A percentile compares a stretch with the other conserved stretches of the same genome.
phyloP scores from a whole-genome alignment of 2,888 invertebrate genomes.

The Cheilosia impressa region DNA sequence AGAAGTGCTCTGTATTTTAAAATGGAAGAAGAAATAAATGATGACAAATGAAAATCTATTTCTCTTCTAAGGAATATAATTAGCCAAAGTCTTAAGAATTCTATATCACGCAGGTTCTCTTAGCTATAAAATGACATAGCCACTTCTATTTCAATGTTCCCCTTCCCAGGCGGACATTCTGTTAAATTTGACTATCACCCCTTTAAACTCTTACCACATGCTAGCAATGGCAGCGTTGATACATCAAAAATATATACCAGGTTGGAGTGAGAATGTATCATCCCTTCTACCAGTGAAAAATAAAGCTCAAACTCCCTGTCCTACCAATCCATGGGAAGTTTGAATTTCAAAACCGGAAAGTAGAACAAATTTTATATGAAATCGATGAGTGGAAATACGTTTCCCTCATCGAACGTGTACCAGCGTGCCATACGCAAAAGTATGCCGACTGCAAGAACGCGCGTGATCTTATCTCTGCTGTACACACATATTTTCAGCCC shows the following conservation, averaged over 20 bases:
- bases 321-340: background rate
- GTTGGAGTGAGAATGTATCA: slow-evolving; percentile 29
- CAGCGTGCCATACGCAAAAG: slow-evolving; percentile 44
- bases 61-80: background rate
- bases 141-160: no score
- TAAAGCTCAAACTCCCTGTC: slow-evolving; percentile 22
- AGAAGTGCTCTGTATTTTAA: no score
- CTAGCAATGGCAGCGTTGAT: slow-evolving; percentile 15
- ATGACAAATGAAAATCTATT: background rate
- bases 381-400: slow-evolving; percentile 65
- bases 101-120: no score
- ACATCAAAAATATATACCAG: slow-evolving; percentile 5
- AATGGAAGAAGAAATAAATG: no score
- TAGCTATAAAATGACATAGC: background rate
- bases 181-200: background rate
- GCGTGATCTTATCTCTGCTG: slow-evolving; percentile 15
- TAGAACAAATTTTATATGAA: slow-evolving; percentile 56
- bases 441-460: slow-evolving; percentile 36
- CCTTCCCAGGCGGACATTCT: slow-evolving; percentile 5
- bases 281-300: slow-evolving; percentile 3
- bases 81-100: background rate
- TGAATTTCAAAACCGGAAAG: slow-evolving; percentile 34
- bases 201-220: slow-evolving; percentile 1
- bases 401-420: slow-evolving; percentile 4
- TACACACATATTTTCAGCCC: slow-evolving; percentile 3